Conservation (phyloP, 2,888 invertebrate species). For the Troides aeacus region DNA sequence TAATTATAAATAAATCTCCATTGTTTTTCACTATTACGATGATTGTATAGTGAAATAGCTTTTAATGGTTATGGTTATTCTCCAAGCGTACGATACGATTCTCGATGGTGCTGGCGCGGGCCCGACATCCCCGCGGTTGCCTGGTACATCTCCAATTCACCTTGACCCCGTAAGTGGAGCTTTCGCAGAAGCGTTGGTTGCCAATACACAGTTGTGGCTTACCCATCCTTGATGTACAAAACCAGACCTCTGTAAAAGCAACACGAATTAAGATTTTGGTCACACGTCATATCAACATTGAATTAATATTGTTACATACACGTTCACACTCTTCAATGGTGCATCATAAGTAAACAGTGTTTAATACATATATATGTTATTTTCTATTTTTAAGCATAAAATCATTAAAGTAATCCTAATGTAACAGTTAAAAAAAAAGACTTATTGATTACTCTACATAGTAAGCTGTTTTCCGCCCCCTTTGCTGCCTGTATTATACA, state of each 20-base stretch:
- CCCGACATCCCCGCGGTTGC: conserved; percentile 45
- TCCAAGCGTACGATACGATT: conserved; percentile 31
- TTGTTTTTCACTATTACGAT: background rate
- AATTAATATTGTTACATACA: background rate
- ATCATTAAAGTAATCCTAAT: no score
- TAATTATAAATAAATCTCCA: background rate
- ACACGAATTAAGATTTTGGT: background rate
- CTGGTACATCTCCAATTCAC: conserved; percentile 41
- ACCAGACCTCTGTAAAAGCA: conserved; percentile 21
- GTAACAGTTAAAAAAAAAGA: no score
- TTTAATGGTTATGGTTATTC: conserved; percentile 21
- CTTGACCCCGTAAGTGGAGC: conserved; percentile 26
- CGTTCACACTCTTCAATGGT: no score
- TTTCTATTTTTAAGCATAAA: no score
- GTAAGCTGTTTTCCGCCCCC: no score
- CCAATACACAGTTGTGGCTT: conserved; percentile 37
- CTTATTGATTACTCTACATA: no score
- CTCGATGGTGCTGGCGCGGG: conserved; percentile 37
- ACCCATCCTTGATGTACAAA: conserved; percentile 31
- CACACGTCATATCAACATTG: background rate
- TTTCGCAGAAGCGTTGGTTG: conserved; percentile 34
- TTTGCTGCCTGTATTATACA: no score
- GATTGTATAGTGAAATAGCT: background rate
- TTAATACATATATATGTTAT: no score
- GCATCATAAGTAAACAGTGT: no score